phyloP scores from a whole-genome alignment of 2,113 vertebrate genomes.

The Arothron firmamentum region DNA sequence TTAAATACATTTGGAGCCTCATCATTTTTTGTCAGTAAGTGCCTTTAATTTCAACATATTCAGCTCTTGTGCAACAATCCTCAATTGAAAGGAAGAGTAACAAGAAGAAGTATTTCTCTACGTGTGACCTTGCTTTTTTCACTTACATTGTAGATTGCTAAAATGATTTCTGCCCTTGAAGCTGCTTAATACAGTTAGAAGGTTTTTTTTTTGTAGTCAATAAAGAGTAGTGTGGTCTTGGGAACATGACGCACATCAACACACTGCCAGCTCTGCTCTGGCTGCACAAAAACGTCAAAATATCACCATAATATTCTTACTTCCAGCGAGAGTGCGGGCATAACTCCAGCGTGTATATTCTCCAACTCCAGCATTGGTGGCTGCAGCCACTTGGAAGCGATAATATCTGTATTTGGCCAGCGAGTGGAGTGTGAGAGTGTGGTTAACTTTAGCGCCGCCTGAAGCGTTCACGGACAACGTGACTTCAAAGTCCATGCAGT shows the following conservation, averaged over 20 bases:
- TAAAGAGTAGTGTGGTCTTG: not conserved
- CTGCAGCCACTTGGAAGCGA: slow-evolving; percentile 85
- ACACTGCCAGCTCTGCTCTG: not conserved
- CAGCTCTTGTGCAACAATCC: no score
- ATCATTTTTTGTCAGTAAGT: no score
- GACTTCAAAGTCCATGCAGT: slow-evolving; percentile 77
- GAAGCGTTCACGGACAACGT: slow-evolving; percentile 74
- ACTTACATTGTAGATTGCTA: not conserved
- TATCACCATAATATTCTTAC: slow-evolving; percentile 74
- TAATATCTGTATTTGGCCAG: slow-evolving; percentile 89
- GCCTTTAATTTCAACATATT: no score
- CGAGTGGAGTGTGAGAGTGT: slow-evolving; percentile 75
- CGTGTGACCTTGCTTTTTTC: no score
- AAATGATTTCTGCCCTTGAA: not conserved
- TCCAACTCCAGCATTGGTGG: slow-evolving; percentile 86
- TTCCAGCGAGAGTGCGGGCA: slow-evolving; percentile 81
- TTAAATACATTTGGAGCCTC: no score
- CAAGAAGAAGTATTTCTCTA: no score
- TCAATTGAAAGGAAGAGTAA: no score
- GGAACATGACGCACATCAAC: not conserved
- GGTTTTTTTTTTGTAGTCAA: not conserved
- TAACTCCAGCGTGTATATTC: slow-evolving; percentile 82
- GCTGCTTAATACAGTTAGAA: not conserved
- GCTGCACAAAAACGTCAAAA: slow-evolving; percentile 17
- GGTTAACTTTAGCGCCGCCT: slow-evolving; percentile 46